Evolutionary conservation across 2,797 vertebrate species (phyloP).

Genomic region (Meriones psammophilus): DNA sequence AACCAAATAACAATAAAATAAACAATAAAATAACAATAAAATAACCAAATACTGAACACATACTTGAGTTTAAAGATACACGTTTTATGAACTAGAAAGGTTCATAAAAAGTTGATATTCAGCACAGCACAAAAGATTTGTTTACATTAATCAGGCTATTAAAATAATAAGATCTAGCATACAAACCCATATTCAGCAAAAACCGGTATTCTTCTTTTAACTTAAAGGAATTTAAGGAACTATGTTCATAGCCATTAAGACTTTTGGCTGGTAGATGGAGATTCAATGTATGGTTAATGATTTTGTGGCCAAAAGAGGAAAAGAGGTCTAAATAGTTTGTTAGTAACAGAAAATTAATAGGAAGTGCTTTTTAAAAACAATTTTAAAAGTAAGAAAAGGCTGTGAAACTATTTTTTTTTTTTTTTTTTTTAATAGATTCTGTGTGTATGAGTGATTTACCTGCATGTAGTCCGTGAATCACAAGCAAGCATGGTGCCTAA

Average conservation of each 20-base stretch:
- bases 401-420: neutral
- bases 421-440: neutral
- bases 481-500: neutral
- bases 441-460: neutral
- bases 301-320: neutral
- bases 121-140: neutral
- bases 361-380: constrained; percentile 5
- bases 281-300: neutral
- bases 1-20: constrained; percentile 11
- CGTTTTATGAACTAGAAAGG: neutral
- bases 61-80: neutral
- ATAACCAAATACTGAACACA: neutral
- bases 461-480: neutral
- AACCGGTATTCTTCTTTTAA: constrained; percentile 21
- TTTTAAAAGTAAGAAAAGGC: neutral
- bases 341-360: neutral
- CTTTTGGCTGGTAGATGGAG: neutral
- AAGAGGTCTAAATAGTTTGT: neutral
- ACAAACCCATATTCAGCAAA: constrained; percentile 9
- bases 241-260: neutral
- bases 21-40: constrained; percentile 3
- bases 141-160: neutral
- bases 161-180: constrained; percentile 15
- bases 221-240: neutral
- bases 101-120: neutral